Conservation (phyloP, 2,888 invertebrate species). For the Nomada fabriciana region DNA sequence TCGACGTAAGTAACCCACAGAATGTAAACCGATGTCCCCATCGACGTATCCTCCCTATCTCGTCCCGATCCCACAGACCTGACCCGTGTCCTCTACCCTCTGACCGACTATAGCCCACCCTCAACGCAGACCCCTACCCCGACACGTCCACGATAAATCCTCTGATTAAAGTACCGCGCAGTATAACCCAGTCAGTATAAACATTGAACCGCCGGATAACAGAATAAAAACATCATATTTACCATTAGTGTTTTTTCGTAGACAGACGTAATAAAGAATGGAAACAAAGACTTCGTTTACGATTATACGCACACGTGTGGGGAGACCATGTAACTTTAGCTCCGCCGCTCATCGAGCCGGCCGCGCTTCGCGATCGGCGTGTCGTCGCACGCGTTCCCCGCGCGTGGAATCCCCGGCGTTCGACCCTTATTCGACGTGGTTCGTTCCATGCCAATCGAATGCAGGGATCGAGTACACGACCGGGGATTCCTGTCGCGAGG, state of each 20-base stretch:
- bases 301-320: slow-evolving; percentile 84
- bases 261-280: slow-evolving; percentile 66
- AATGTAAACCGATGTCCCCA: slow-evolving; percentile 47
- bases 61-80: background rate
- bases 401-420: background rate
- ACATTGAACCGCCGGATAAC: slow-evolving; percentile 62
- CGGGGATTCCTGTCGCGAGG: background rate
- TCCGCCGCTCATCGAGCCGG: slow-evolving; percentile 81
- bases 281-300: slow-evolving; percentile 81
- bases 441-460: background rate
- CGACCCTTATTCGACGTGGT: background rate
- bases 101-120: background rate
- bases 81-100: background rate
- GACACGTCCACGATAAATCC: slow-evolving; percentile 35
- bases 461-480: background rate
- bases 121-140: background rate
- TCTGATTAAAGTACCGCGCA: slow-evolving; percentile 56
- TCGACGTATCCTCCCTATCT: slow-evolving; percentile 1
- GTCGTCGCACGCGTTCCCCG: slow-evolving; percentile 4
- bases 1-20: slow-evolving; percentile 60
- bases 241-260: slow-evolving; percentile 74
- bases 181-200: slow-evolving; percentile 66
- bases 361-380: slow-evolving; percentile 63
- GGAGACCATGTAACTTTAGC: slow-evolving; percentile 85
- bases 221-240: slow-evolving; percentile 68